These are phyloP conservation scores for Colletes gigas DNA, from an alignment of 1,140 invertebrate genomes.

Conservation along the genomic window DNA sequence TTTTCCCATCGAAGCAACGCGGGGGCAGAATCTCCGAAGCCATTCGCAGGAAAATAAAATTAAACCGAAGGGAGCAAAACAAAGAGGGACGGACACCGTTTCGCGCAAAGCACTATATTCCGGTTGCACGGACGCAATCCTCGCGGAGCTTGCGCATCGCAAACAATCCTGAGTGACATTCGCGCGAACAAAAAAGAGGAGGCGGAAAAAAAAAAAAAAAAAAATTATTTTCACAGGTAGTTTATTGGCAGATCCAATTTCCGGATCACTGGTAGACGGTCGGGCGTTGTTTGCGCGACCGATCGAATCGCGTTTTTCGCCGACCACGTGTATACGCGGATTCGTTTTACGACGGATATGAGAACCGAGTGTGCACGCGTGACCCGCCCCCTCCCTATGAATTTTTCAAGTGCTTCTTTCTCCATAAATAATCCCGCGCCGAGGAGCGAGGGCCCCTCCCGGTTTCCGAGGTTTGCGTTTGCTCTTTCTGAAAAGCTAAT, in stretches of 20 bases:
- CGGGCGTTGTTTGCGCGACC: slow-evolving; percentile 44
- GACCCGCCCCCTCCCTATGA: slow-evolving; percentile 24
- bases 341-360: slow-evolving; percentile 48
- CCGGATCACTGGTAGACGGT: slow-evolving; percentile 51
- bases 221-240: slow-evolving; percentile 59
- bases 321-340: slow-evolving; percentile 21
- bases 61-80: neutral
- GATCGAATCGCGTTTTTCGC: slow-evolving; percentile 41
- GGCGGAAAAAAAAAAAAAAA: neutral
- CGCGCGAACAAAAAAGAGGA: slow-evolving; percentile 10
- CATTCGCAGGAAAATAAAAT: neutral
- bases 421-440: slow-evolving; percentile 36
- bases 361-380: slow-evolving; percentile 28
- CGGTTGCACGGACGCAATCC: neutral
- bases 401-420: slow-evolving; percentile 33
- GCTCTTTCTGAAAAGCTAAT: slow-evolving; percentile 26
- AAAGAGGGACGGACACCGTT: neutral
- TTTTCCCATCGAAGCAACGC: no score
- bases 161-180: slow-evolving; percentile 20
- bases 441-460: neutral
- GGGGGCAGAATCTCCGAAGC: no score
- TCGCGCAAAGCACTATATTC: neutral
- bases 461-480: slow-evolving; percentile 14
- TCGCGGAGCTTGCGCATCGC: slow-evolving; percentile 6
- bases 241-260: slow-evolving; percentile 65